Percentiles rank a stretch among this genome's conserved stretches.
Conservation (phyloP, 2,797 vertebrate genomes). For the Enteromius mattozi region DNA sequence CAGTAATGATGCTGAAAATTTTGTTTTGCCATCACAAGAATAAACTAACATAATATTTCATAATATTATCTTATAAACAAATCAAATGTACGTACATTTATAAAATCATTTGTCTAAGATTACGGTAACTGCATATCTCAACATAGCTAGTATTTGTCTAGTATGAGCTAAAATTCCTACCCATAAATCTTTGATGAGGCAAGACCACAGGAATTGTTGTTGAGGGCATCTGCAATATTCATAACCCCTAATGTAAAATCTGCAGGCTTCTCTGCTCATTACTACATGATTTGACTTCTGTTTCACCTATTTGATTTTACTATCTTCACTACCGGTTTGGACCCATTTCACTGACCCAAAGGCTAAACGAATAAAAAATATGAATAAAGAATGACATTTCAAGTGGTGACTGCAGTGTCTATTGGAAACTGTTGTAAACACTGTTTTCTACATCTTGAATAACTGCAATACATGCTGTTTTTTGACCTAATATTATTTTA, state of each 20-base stretch:
- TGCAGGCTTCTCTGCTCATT: neutral
- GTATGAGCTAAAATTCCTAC: constrained; percentile 23
- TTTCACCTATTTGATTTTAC: constrained; percentile 11
- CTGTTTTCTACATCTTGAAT: neutral
- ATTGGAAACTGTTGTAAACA: neutral
- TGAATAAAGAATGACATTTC: constrained; percentile 3
- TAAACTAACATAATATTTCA: neutral
- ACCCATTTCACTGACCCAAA: constrained; percentile 4
- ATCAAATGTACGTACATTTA: neutral
- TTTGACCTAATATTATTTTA: neutral
- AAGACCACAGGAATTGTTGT: constrained; percentile 37
- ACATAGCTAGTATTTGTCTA: constrained; percentile 10
- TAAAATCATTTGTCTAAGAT: constrained; percentile 1
- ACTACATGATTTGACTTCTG: constrained; percentile 24
- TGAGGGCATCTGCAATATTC: constrained; percentile 41
- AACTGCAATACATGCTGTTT: neutral
- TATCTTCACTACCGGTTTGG: neutral
- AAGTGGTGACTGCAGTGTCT: neutral
- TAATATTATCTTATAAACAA: neutral
- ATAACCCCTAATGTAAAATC: constrained; percentile 38
- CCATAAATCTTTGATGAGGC: constrained; percentile 41
- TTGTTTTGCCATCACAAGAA: neutral
- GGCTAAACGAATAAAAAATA: constrained; percentile 3
- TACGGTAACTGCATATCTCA: neutral
- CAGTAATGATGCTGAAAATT: neutral